Base-by-base conservation (phyloP, 2,797 vertebrate species). In the Aselliscus stoliczkanus region DNA sequence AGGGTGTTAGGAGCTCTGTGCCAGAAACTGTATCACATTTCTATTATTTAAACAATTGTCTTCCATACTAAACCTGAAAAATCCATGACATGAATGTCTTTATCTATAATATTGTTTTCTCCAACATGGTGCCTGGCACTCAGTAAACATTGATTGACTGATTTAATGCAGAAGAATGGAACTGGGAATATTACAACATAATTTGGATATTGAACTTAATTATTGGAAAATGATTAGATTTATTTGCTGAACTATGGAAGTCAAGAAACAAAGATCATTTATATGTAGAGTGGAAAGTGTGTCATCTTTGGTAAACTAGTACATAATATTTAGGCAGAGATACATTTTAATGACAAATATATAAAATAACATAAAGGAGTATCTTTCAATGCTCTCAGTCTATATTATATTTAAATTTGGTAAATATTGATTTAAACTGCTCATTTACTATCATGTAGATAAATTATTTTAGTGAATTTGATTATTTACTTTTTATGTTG, bases 391-490 rank as follows among this genome's bases (percentile, higher is more conserved):
- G 58, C 1, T 56, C 18, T 56, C 9, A 0, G 34, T 9, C 2
- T 77, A 3, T 27, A 58, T 47, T 42, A 42, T 82, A 2, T 52
- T 93, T 42, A 69, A 93, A 82, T 73, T 76, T 64, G 17, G 27
- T 52, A 67, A 72, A 54, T 21, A 69, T 20, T 54, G 52, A 54
- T 54, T 54, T 14, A 47, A 87, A 76, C 5, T 37, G 7, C 2
- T 85, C 27, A 81, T 42, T 95, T 69, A 82, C 47, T 72, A 83
- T 76, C 17, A 81, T 79, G 60, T 3, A 92, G 34, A 42, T 14
- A 64, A 64, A 83, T 94, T 79, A 87, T 64, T 94, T 95, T 27
- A 62, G 11, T 47, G 12, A 82, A 95, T 31, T 75, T 95, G 23
- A 13, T 86, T 34, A 44, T 79, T 91, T 86, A 72, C 7, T 62